Evolutionary conservation across 2,113 vertebrate genomes (phyloP).

Genomic region (Blennius ocellaris): DNA sequence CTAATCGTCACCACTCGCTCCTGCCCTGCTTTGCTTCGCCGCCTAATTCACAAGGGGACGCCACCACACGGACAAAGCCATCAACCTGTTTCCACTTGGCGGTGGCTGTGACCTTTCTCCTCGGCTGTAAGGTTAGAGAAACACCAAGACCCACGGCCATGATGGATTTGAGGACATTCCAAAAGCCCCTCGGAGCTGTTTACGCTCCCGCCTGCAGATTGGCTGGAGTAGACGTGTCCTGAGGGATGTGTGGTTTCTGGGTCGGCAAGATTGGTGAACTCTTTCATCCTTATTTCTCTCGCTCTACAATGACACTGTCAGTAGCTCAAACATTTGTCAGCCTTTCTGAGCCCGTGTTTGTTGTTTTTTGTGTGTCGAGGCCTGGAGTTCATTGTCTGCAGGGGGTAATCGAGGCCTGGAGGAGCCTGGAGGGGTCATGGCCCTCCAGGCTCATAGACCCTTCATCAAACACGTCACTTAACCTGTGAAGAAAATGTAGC

Average conservation of each 20-base stretch:
- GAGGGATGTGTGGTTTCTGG: constrained; percentile 62
- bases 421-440: too few species aligned
- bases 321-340: constrained; percentile 17
- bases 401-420: constrained; percentile 27
- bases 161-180: constrained; percentile 74
- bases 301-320: constrained; percentile 14
- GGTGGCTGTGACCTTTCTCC: constrained; percentile 53
- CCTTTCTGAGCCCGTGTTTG: constrained; percentile 45
- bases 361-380: constrained; percentile 38
- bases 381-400: constrained; percentile 13
- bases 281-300: constrained; percentile 39
- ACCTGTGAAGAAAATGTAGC: too few species aligned
- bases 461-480: too few species aligned
- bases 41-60: constrained; percentile 20
- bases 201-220: constrained; percentile 42
- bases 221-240: constrained; percentile 53
- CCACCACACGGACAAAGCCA: constrained; percentile 41
- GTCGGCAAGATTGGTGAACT: constrained; percentile 18
- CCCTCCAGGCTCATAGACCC: too few species aligned
- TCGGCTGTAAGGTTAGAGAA: constrained; percentile 57
- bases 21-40: constrained; percentile 17
- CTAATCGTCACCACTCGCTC: constrained; percentile 44
- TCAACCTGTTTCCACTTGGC: constrained; percentile 68
- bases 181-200: constrained; percentile 63
- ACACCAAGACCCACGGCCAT: constrained; percentile 40